phyloP scores from a whole-genome alignment of 2,888 invertebrate species.

The Hydraecia micacea region DNA sequence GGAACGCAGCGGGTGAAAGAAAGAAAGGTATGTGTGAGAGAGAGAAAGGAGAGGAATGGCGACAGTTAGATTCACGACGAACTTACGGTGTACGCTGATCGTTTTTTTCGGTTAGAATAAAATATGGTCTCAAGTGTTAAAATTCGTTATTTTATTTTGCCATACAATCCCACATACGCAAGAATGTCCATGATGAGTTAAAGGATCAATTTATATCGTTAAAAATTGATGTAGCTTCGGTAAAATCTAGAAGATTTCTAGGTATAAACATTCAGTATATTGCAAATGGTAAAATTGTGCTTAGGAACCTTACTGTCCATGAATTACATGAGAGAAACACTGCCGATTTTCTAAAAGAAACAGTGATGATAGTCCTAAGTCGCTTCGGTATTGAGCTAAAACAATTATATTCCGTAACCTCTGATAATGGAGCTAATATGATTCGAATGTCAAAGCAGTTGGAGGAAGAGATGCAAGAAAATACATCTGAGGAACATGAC shows the following conservation, averaged over 20 bases:
- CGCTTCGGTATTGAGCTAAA: neutral
- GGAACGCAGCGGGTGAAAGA: too few relatives aligned
- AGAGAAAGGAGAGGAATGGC: too few relatives aligned
- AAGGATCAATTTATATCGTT: slow-evolving; percentile 24
- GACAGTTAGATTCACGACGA: too few relatives aligned
- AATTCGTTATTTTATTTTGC: too few relatives aligned
- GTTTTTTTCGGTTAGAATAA: too few relatives aligned
- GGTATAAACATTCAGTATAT: slow-evolving; percentile 29
- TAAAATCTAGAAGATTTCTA: slow-evolving; percentile 30
- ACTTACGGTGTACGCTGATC: too few relatives aligned
- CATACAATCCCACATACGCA: slow-evolving; percentile 13
- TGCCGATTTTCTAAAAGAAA: slow-evolving; percentile 35
- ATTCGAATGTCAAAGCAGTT: slow-evolving; percentile 35
- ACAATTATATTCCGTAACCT: slow-evolving; percentile 1
- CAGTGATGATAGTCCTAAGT: slow-evolving; percentile 14
- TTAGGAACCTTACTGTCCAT: slow-evolving; percentile 30
- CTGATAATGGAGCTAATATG: slow-evolving; percentile 45
- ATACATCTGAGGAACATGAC: slow-evolving; percentile 21
- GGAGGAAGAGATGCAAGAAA: slow-evolving; percentile 32
- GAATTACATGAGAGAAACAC: slow-evolving; percentile 22
- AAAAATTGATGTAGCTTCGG: slow-evolving; percentile 22
- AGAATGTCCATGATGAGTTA: slow-evolving; percentile 22
- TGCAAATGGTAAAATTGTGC: slow-evolving; percentile 18
- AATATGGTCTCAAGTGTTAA: too few relatives aligned
- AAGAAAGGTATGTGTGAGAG: too few relatives aligned